Conservation (phyloP, 2,797 vertebrate species). For the Lacerta agilis region DNA sequence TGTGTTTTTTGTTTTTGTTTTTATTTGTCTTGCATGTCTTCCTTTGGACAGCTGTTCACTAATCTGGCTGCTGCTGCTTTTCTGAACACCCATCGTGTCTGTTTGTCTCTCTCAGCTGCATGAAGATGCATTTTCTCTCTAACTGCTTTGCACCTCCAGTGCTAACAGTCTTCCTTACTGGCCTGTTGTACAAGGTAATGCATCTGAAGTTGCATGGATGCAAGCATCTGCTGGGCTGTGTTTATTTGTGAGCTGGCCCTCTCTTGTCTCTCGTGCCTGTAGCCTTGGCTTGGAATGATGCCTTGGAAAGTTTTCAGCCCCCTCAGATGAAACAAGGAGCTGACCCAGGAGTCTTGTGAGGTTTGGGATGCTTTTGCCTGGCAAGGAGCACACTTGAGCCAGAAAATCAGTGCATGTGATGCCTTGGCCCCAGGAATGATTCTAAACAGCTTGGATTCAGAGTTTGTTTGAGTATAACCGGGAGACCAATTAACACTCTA, state of each 20-base stretch:
- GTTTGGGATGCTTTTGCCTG: constrained; percentile 59
- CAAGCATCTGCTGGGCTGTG: constrained; percentile 44
- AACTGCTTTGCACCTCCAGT: constrained; percentile 60
- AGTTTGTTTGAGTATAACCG: constrained; percentile 46
- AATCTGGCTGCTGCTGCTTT: constrained; percentile 63
- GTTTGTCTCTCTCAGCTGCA: constrained; percentile 68
- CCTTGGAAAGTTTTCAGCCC: constrained; percentile 56
- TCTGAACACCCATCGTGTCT: constrained; percentile 51
- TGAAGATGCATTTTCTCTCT: constrained; percentile 67
- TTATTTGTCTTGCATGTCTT: constrained; percentile 78
- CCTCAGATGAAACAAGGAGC: constrained; percentile 64
- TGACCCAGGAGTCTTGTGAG: constrained; percentile 56
- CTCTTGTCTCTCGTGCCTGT: constrained; percentile 45
- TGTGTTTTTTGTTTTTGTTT: constrained; percentile 50
- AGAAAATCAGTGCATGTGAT: constrained; percentile 62
- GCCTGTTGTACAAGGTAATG: not conserved
- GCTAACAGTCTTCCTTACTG: constrained; percentile 43
- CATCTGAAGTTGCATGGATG: constrained; percentile 52
- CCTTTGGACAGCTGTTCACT: constrained; percentile 65
- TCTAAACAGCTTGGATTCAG: constrained; percentile 36
- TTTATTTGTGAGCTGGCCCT: constrained; percentile 25
- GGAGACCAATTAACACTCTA: constrained; percentile 27
- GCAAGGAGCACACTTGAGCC: constrained; percentile 47
- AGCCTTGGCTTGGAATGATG: constrained; percentile 56
- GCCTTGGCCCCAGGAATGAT: constrained; percentile 15